These are phyloP conservation scores for Ceyx cyanopectus DNA, from an alignment of 2,113 vertebrate species.

Conservation along the genomic window DNA sequence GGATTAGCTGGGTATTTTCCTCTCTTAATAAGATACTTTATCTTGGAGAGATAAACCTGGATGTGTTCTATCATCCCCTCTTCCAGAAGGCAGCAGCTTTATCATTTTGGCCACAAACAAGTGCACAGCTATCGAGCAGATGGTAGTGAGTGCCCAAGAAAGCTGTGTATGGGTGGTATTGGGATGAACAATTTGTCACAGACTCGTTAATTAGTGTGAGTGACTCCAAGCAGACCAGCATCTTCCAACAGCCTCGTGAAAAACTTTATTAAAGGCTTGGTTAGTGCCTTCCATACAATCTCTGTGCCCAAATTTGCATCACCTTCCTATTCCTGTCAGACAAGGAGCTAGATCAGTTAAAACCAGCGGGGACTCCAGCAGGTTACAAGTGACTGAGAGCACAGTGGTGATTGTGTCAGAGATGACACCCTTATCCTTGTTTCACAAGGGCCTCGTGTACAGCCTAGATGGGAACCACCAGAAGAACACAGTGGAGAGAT, in stretches of 20 bases:
- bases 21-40: not conserved
- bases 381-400: not conserved
- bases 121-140: not conserved
- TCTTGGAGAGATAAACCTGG: not conserved
- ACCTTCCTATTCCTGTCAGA: not conserved
- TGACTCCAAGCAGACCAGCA: not conserved
- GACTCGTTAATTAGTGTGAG: not conserved
- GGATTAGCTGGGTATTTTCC: not conserved
- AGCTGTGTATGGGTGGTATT: not conserved
- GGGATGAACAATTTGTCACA: not conserved
- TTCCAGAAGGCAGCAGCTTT: not conserved
- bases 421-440: accelerated
- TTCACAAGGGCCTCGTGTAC: not conserved
- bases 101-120: not conserved
- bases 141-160: not conserved
- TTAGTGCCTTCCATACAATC: not conserved
- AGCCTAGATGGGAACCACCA: not conserved
- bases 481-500: not conserved
- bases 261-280: not conserved
- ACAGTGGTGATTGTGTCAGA: not conserved
- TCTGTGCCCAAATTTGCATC: not conserved
- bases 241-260: not conserved
- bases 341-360: not conserved
- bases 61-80: not conserved
- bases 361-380: not conserved